These are phyloP conservation scores for Drosophila lacicola DNA, from an alignment of 2,888 invertebrate genomes.

Conservation along the genomic window DNA sequence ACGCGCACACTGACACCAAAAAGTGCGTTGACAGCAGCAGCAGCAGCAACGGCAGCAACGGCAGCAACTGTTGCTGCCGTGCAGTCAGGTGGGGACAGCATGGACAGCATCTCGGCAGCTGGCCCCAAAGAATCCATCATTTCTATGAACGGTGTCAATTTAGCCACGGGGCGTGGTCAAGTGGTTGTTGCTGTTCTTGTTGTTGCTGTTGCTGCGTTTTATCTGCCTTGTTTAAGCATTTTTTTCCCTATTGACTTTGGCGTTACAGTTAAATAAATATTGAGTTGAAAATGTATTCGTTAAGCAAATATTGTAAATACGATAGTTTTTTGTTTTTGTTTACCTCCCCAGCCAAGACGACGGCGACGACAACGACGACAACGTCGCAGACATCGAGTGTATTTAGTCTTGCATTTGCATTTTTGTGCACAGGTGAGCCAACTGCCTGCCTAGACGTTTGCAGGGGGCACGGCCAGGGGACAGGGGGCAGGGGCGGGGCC, in stretches of 20 bases:
- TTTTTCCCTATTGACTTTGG: constrained; percentile 68
- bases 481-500: background rate
- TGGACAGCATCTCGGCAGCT: constrained; percentile 43
- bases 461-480: too few species aligned
- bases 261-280: constrained; percentile 75
- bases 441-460: background rate
- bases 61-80: constrained; percentile 52
- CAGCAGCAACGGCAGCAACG: constrained; percentile 26
- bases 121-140: constrained; percentile 54
- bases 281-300: constrained; percentile 74
- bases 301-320: constrained; percentile 79
- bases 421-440: constrained; percentile 56
- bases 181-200: constrained; percentile 21
- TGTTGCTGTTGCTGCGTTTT: constrained; percentile 34
- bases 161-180: constrained; percentile 62
- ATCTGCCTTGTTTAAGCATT: constrained; percentile 65
- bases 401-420: constrained; percentile 68
- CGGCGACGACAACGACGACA: constrained; percentile 23
- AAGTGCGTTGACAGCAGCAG: constrained; percentile 71
- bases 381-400: constrained; percentile 17
- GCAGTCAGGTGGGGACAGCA: background rate
- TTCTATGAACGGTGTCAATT: constrained; percentile 75
- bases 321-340: constrained; percentile 66
- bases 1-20: constrained; percentile 73
- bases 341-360: constrained; percentile 35